phyloP scores from a whole-genome alignment of 2,888 invertebrate species.

The Cantharis rufa region DNA sequence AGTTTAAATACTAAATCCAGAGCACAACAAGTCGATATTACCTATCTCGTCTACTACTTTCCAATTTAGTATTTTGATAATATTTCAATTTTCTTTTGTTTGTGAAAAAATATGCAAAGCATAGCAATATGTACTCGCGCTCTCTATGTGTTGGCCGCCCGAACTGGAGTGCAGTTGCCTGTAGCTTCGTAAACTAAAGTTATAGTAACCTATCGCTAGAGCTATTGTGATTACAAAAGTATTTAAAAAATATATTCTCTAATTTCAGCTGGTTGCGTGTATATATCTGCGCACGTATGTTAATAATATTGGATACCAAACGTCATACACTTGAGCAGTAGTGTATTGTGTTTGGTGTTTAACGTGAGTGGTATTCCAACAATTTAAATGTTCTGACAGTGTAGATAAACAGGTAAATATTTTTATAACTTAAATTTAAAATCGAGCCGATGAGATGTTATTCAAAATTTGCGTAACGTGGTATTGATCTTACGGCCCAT shows the following conservation, averaged over 20 bases:
- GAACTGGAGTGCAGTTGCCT: not conserved
- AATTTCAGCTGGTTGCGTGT: conserved; percentile 10
- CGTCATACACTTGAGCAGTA: conserved; percentile 21
- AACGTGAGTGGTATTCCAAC: conserved; percentile 7
- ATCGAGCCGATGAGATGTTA: not conserved
- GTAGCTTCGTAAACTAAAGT: not conserved
- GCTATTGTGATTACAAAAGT: not conserved
- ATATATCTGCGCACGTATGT: conserved; percentile 17
- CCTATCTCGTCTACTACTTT: no score
- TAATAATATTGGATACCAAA: conserved; percentile 21
- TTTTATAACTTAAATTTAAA: not conserved
- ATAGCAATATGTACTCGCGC: not conserved
- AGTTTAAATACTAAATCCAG: not conserved
- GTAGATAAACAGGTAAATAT: conserved; percentile 7
- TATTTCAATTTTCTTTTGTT: no score
- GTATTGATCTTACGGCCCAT: not conserved
- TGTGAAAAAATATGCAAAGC: not conserved
- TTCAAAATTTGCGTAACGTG: not conserved
- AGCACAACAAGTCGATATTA: no score
- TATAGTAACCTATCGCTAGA: not conserved
- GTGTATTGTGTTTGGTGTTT: conserved; percentile 19
- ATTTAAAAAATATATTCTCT: not conserved
- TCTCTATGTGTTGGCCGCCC: not conserved
- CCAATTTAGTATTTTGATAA: not conserved
- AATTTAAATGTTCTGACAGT: conserved; percentile 21